Evolutionary conservation across 2,113 vertebrate species (phyloP).

Genomic region (Tyto alba): DNA sequence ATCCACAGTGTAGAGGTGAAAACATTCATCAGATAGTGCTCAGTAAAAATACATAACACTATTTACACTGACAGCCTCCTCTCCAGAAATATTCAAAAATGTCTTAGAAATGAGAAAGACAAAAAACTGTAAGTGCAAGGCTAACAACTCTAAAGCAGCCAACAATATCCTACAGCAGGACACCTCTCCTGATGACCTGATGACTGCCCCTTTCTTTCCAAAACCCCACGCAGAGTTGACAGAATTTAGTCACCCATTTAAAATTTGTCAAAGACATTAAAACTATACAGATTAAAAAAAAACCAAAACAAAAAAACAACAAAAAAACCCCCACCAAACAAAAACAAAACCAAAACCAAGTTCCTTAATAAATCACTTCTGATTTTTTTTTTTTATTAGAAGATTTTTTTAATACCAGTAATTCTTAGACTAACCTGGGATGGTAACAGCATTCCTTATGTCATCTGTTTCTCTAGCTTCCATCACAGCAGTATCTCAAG

Average conservation of each 20-base stretch:
- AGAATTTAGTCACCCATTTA: neutral
- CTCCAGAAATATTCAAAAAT: neutral
- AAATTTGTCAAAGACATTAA: neutral
- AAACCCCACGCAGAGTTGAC: neutral
- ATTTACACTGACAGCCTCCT: neutral
- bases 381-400: neutral
- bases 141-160: neutral
- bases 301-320: no score
- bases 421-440: neutral
- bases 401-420: neutral
- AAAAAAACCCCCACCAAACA: no score
- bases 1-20: neutral
- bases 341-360: no score
- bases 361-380: no score
- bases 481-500: neutral
- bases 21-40: neutral
- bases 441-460: neutral
- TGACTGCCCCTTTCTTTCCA: neutral
- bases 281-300: no score
- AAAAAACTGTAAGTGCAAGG: neutral
- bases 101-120: neutral
- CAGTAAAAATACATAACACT: neutral
- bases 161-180: neutral
- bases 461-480: neutral
- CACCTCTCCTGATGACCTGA: neutral